Evolutionary conservation across 2,797 vertebrate genomes (phyloP), one percentile per base, ranked within the genome.

Genomic region (Myioborus melanocephalus): DNA sequence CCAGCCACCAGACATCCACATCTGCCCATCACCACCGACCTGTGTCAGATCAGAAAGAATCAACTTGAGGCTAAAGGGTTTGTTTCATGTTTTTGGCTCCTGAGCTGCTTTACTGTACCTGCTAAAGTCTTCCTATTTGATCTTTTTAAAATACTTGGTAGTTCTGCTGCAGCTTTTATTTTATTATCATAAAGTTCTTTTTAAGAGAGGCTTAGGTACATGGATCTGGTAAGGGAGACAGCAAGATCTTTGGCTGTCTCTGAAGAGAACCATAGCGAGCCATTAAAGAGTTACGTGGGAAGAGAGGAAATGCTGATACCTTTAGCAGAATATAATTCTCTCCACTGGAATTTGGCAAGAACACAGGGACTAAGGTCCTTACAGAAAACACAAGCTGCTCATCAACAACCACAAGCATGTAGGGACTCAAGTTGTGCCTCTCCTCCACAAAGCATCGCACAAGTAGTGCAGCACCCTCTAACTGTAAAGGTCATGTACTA

Each of bases 331-430:
- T 89, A 83, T 87, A 60, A 87, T 94, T 95, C 90, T 84, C 85
- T 95, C 90, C 90, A 91, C 80, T 91, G 95, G 94, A 96, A 95
- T 96, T 96, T 96, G 90, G 94, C 93, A 96, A 53, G 2, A 6
- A 64, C 70, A 77, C 70, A 56, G 35, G 68, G 55, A 83, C 82
- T 88, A 91, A 86, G 87, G 85, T 79, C 85, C 64, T 8, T 68
- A 64, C 60, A 91, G 86, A 89, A 96, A 80, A 32, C 55, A 50
- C 49, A 75, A 87, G 72, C 89, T 80, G 57, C 73, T 96, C 43
- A 37, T 92, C 72, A 84, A 56, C 55, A 81, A 56, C 91, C 60
- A 3, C 89, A 96, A 91, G 47, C 52, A 71, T 39, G 56, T 4
- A 76, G 28, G 52, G 35, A 57, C 56, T 76, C 68, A 37, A 68